Evolutionary conservation across 2,113 vertebrate genomes (phyloP).

Genomic region (Pseudorasbora parva): DNA sequence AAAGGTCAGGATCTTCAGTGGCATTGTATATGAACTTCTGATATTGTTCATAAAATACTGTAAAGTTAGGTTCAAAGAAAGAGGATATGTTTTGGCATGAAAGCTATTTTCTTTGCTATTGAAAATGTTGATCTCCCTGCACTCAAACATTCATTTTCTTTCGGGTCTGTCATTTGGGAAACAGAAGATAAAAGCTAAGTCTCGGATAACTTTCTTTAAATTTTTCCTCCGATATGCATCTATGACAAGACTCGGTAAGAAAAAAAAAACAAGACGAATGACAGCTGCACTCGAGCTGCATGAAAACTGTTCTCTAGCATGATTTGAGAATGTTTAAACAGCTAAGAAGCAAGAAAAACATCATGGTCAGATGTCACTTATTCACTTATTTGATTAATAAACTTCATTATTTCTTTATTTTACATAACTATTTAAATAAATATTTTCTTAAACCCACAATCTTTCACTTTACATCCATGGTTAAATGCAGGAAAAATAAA

Average conservation of each 20-base stretch:
- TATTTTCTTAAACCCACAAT: neutral
- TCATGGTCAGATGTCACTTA: neutral
- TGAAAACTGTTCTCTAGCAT: neutral
- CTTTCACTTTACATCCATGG: neutral
- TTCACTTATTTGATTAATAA: neutral
- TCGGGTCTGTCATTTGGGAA: constrained; percentile 23
- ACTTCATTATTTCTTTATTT: neutral
- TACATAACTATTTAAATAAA: neutral
- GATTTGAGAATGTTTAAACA: neutral
- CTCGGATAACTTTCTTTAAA: neutral
- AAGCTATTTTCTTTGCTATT: constrained; percentile 31
- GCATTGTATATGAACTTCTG: constrained; percentile 22
- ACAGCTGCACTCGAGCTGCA: neutral
- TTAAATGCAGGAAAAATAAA: neutral
- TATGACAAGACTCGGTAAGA: neutral
- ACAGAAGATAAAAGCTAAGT: constrained; percentile 14
- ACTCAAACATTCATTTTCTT: constrained; percentile 32
- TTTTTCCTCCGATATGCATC: constrained; percentile 17
- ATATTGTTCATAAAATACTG: constrained; percentile 31
- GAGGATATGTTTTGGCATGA: constrained; percentile 14
- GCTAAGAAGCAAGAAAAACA: neutral
- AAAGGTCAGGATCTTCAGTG: constrained; percentile 36
- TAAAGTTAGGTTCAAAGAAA: constrained; percentile 13
- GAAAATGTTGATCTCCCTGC: constrained; percentile 28
- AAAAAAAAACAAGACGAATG: neutral